phyloP scores from a whole-genome alignment of 2,888 invertebrate species.

The Sminthurinus aureus region DNA sequence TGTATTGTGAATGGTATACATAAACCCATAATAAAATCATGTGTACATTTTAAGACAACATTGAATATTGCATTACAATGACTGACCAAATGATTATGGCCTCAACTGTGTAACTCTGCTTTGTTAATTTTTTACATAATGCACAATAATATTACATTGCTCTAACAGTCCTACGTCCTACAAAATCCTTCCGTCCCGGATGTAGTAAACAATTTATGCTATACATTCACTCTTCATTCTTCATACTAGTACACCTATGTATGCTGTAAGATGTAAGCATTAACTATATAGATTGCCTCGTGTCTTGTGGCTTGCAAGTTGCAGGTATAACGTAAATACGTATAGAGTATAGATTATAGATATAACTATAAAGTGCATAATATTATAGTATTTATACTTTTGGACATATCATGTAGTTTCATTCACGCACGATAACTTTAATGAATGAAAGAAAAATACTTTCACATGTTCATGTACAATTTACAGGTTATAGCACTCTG shows the following conservation, averaged over 20 bases:
- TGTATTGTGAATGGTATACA: too few species aligned
- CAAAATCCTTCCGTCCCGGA: conserved; percentile 24
- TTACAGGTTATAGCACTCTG: too few species aligned
- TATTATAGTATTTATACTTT: too few species aligned
- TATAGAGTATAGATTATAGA: not conserved
- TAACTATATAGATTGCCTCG: too few species aligned
- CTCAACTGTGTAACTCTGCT: not conserved
- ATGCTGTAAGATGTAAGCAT: too few species aligned
- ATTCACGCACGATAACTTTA: too few species aligned
- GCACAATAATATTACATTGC: not conserved
- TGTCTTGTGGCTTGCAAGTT: too few species aligned
- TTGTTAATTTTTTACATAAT: conserved; percentile 8
- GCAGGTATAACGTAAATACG: not conserved
- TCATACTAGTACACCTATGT: not conserved
- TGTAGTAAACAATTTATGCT: not conserved
- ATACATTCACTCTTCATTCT: not conserved
- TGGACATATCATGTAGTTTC: too few species aligned
- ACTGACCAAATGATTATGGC: not conserved
- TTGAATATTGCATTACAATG: not conserved
- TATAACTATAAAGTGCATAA: too few species aligned
- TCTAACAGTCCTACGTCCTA: not conserved
- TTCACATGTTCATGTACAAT: too few species aligned
- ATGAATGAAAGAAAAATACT: too few species aligned
- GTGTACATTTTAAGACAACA: not conserved
- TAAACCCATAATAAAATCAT: not conserved